These are phyloP conservation scores for Patagioenas fasciata DNA, from an alignment of 2,113 vertebrate species.

Conservation along the genomic window DNA sequence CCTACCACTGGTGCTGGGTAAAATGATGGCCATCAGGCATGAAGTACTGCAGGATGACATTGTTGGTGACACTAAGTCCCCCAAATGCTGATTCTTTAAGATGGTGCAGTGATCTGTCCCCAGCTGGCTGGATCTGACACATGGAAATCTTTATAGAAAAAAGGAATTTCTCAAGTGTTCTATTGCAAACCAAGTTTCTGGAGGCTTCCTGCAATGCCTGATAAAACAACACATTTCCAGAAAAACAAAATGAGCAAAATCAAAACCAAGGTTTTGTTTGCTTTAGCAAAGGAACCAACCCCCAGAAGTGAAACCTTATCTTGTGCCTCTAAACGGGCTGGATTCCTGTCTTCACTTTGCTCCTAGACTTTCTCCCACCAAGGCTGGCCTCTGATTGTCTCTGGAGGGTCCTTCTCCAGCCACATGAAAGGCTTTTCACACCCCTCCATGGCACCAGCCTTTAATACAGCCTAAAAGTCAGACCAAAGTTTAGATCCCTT, in stretches of 20 bases:
- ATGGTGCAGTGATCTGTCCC: background rate
- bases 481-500: background rate
- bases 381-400: background rate
- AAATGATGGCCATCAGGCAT: background rate
- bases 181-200: background rate
- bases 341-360: background rate
- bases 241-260: background rate
- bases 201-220: background rate
- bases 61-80: background rate
- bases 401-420: background rate
- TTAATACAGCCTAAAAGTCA: background rate
- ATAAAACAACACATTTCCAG: background rate
- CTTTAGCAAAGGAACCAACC: background rate
- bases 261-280: background rate
- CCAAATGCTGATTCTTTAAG: background rate
- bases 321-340: background rate
- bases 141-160: background rate
- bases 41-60: accelerated
- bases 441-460: background rate
- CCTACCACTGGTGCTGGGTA: background rate
- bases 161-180: background rate
- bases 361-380: background rate
- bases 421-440: background rate
- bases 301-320: slow-evolving; percentile 11
- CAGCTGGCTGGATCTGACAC: background rate